phyloP scores from a whole-genome alignment of 1,140 invertebrate genomes.

The Macrobrachium rosenbergii region DNA sequence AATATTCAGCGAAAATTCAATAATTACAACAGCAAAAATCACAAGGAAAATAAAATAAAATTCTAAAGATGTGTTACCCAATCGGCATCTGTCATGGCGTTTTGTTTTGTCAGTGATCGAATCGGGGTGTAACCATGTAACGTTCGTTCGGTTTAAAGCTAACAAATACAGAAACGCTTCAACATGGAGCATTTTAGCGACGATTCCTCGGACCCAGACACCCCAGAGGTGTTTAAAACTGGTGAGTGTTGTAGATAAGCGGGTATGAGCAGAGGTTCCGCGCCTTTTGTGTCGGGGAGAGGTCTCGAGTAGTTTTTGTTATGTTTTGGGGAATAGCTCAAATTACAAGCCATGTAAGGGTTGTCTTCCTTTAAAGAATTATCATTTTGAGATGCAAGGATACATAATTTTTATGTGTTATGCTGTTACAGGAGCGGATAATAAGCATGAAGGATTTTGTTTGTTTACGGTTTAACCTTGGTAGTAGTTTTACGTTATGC shows the following conservation, averaged over 20 bases:
- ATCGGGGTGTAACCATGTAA: constrained; percentile 48
- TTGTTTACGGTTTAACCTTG: too few relatives aligned
- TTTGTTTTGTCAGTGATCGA: constrained; percentile 57
- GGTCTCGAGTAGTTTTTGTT: background rate
- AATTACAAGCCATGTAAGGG: too few relatives aligned
- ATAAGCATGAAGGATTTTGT: too few relatives aligned
- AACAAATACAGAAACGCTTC: constrained; percentile 19
- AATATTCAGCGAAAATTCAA: background rate
- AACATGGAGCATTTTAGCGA: constrained; percentile 58
- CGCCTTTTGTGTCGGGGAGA: background rate
- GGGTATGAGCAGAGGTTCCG: background rate
- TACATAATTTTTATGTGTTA: too few relatives aligned
- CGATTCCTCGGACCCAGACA: constrained; percentile 57
- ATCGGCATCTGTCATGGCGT: constrained; percentile 54
- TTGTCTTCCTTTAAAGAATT: too few relatives aligned
- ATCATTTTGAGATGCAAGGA: too few relatives aligned
- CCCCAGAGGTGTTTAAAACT: constrained; percentile 58
- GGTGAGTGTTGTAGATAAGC: constrained; percentile 37
- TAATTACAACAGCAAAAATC: background rate
- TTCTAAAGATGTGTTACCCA: background rate
- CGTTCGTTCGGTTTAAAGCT: background rate
- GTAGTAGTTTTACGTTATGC: too few relatives aligned
- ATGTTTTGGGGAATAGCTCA: background rate
- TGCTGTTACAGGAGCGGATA: too few relatives aligned
- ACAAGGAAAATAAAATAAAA: background rate